Conservation (phyloP, 2,888 invertebrate species). For the Hemistola chrysoprasaria region DNA sequence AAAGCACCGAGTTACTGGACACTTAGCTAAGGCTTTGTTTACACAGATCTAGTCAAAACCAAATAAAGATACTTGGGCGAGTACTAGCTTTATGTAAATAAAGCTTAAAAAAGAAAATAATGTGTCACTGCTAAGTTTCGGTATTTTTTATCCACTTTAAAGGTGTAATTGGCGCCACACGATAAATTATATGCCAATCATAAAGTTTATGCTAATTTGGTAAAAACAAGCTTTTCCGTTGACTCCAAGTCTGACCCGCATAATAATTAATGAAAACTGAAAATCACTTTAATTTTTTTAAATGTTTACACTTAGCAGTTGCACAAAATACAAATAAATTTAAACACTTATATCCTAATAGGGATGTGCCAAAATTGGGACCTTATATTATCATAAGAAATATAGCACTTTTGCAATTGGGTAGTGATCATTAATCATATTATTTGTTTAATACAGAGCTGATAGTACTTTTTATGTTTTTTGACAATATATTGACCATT, state of each 20-base stretch:
- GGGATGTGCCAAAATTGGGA: conserved; percentile 14
- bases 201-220: no score
- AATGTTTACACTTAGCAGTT: conserved; percentile 13
- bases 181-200: no score
- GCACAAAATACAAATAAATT: conserved; percentile 26
- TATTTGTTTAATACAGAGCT: no score
- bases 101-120: conserved; percentile 1
- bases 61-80: neutral
- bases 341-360: conserved; percentile 21
- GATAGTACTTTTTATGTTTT: no score
- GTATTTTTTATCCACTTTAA: no score
- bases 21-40: conserved; percentile 38
- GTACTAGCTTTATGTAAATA: conserved; percentile 10
- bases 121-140: conserved; percentile 11
- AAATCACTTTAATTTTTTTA: no score
- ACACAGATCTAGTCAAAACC: conserved; percentile 3
- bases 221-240: no score
- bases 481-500: no score
- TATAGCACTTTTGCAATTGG: conserved; percentile 19
- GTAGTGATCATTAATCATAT: conserved; percentile 6
- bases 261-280: no score
- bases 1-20: conserved; percentile 61
- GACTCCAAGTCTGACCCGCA: no score
- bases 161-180: no score
- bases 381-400: conserved; percentile 12